Evolutionary conservation across 2,888 invertebrate species (phyloP).

Genomic region (Drosophila conformis): DNA sequence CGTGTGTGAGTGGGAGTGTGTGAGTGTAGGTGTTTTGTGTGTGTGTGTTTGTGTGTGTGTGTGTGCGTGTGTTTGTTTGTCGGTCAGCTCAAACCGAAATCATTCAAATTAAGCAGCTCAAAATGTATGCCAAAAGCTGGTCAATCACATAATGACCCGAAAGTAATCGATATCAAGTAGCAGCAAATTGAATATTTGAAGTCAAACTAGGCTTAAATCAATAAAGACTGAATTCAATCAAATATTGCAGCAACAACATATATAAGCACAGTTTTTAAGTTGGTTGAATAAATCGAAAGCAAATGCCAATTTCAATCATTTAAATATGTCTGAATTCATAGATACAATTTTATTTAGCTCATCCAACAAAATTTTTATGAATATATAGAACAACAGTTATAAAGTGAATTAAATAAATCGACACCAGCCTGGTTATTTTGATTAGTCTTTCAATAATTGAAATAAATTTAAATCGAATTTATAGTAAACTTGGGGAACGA

Average conservation of each 20-base stretch:
- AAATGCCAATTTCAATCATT: background rate
- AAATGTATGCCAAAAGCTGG: conserved; percentile 28
- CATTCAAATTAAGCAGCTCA: conserved; percentile 49
- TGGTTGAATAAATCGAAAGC: background rate
- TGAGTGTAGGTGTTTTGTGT: no score
- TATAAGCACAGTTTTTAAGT: no score
- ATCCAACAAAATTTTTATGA: background rate
- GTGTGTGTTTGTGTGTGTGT: background rate
- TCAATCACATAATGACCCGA: conserved; percentile 20
- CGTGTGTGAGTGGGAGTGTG: background rate
- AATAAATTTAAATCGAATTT: background rate
- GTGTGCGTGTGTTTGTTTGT: background rate
- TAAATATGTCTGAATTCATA: background rate
- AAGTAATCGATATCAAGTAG: conserved; percentile 23
- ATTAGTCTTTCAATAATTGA: background rate
- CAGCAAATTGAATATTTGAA: background rate
- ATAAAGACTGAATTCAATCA: background rate
- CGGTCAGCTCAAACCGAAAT: conserved; percentile 29
- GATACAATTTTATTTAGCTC: background rate
- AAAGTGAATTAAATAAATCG: background rate
- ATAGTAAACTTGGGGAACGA: no score
- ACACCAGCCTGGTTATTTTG: background rate
- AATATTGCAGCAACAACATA: background rate
- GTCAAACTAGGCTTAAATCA: background rate
- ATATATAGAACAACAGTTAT: background rate